Evolutionary conservation across 2,113 vertebrate genomes (phyloP), one percentile per base, ranked within the genome.

Genomic region (Pandion haliaetus): DNA sequence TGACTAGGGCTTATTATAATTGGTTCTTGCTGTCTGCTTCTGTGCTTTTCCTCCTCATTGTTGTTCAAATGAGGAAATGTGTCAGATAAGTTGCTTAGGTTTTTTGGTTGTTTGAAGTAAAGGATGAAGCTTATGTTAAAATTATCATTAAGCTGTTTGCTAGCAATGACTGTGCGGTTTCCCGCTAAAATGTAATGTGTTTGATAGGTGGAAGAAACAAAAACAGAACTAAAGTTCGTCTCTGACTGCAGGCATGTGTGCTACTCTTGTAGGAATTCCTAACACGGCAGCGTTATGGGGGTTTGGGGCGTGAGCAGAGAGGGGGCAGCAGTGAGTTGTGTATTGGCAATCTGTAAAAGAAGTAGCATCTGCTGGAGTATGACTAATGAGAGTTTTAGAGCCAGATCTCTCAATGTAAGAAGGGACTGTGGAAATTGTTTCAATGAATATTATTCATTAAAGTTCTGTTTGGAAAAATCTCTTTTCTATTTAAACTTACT

Each of bases 21-120:
- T 54, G 63, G 47, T 23, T 91, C 92, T 95, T 74, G 84, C 93
- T 49, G 42, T 49, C 93, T 88, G 86, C 83, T 36, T 93, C 94
- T 95, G 36, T 95, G 80, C 82, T 82, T 95, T 85, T 72, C 92
- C 50, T 92, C 82, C 94, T 95, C 59, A 6, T 83, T 78, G 18
- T 67, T 59, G 63, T 96, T 97, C 31, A 7, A 97, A 97, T 97
- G 96, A 98, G 93, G 85, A 97, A 87, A 9, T 88, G 34, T 85
- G 83, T 89, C 86, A 86, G 97, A 95, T 97, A 97, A 97, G 96
- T 91, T 86, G 78, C 13, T 16, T 29, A 42, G 47, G 31, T 62
- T 83, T 82, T 88, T 65, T 63, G 8, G n/a, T 67, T 38, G 55
- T 83, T 96, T 36, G 42, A 95, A 67, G 42, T 74, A 76, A 82